These are phyloP conservation scores for Norana najaformis DNA, from an alignment of 2,888 invertebrate species.

Conservation along the genomic window DNA sequence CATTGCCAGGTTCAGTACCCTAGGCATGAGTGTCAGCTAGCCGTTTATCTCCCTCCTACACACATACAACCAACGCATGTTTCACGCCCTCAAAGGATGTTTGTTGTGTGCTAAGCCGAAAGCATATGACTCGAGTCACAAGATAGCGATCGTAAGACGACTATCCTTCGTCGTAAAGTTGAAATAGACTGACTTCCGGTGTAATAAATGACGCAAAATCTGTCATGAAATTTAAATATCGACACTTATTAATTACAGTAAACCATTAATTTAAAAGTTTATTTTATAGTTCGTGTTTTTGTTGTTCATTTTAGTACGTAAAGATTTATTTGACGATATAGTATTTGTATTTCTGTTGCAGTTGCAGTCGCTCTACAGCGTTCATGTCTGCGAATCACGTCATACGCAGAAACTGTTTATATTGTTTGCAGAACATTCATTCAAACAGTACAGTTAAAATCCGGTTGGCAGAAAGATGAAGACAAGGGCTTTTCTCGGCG, in stretches of 20 bases:
- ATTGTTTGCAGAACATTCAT: neutral
- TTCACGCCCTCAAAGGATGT: too few relatives aligned
- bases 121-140: neutral
- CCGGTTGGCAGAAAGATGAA: neutral
- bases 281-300: neutral
- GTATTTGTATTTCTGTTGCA: neutral
- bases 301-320: neutral
- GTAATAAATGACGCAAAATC: neutral
- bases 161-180: neutral
- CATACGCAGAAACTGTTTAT: neutral
- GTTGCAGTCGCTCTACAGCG: neutral
- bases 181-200: neutral
- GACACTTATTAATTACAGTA: neutral
- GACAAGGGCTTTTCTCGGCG: neutral
- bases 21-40: too few relatives aligned
- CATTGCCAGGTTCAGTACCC: too few relatives aligned
- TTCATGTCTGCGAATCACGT: slow-evolving; percentile 13
- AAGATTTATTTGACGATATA: neutral
- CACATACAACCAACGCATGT: too few relatives aligned
- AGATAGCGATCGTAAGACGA: neutral
- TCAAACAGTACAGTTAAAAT: neutral
- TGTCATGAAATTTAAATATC: neutral
- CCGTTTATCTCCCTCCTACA: too few relatives aligned
- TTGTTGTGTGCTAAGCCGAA: too few relatives aligned
- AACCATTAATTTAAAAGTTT: neutral